Percentiles rank a stretch among this genome's conserved stretches.
phyloP scores from a whole-genome alignment of 2,113 vertebrate species.

The Brachyistius frenatus region DNA sequence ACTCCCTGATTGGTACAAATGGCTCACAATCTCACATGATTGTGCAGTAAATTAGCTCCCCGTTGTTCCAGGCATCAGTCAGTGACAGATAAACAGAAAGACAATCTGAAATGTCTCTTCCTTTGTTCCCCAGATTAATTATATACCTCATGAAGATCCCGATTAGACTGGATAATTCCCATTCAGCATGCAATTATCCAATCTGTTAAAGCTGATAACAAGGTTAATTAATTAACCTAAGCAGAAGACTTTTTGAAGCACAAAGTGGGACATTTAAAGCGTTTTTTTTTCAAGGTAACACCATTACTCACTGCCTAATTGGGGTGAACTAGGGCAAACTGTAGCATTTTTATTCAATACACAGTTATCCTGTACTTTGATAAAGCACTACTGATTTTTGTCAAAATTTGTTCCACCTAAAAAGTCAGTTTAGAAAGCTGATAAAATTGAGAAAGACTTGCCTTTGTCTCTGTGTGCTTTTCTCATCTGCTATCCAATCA shows the following conservation, averaged over 20 bases:
- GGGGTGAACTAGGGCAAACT: constrained; percentile 18
- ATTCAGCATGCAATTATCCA: constrained; percentile 72
- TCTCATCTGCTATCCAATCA: constrained; percentile 7
- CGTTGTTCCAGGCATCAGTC: constrained; percentile 55
- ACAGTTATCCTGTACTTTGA: constrained; percentile 4
- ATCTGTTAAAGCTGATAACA: constrained; percentile 68
- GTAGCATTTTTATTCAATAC: not conserved
- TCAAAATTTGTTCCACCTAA: not conserved
- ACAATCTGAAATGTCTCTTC: constrained; percentile 49
- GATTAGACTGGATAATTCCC: constrained; percentile 60
- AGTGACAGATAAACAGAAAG: constrained; percentile 60
- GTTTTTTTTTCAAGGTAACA: constrained; percentile 57
- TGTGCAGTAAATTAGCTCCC: constrained; percentile 64
- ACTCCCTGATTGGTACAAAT: constrained; percentile 45
- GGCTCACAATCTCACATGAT: constrained; percentile 43
- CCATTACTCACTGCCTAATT: constrained; percentile 53
- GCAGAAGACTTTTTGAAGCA: constrained; percentile 43
- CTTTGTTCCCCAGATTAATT: constrained; percentile 67
- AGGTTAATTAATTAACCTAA: constrained; percentile 68
- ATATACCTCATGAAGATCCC: constrained; percentile 68
- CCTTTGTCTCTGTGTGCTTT: not conserved
- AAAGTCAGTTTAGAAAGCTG: constrained; percentile 2
- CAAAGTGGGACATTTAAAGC: constrained; percentile 39
- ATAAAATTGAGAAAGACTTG: not conserved
- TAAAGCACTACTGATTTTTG: constrained; percentile 5